Percentiles rank a stretch among this genome's conserved stretches.
These are phyloP conservation scores for Harlomillsia oculata DNA, from an alignment of 1,140 invertebrate species.

Conservation along the genomic window DNA sequence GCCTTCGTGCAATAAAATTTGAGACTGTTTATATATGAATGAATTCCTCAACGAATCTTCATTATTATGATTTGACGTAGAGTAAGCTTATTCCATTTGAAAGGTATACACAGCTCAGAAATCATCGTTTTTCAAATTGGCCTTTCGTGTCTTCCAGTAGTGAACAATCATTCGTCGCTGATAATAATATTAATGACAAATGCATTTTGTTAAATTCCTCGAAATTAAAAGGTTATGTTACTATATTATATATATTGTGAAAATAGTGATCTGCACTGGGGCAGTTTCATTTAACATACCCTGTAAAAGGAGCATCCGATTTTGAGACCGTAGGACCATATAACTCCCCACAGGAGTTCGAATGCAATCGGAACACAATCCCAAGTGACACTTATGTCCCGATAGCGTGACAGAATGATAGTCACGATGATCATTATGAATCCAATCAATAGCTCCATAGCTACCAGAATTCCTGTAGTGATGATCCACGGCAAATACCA, in stretches of 20 bases:
- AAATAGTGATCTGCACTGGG: background rate
- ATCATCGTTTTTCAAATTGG: no score
- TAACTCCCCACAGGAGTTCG: background rate
- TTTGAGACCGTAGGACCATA: conserved; percentile 12
- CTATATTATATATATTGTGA: background rate
- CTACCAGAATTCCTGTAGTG: conserved; percentile 9
- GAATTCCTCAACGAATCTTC: no score
- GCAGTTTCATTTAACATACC: conserved; percentile 8
- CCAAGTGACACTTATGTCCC: conserved; percentile 17
- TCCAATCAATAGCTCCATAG: background rate
- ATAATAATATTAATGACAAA: no score
- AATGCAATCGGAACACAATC: conserved; percentile 3
- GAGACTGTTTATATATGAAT: no score
- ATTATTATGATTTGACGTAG: no score
- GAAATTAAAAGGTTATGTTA: no score
- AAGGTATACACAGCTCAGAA: no score
- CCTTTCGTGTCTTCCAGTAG: no score
- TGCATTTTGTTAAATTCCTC: no score
- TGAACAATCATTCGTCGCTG: background rate
- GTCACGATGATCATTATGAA: conserved; percentile 7
- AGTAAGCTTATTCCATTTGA: no score
- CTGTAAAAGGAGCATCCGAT: conserved; percentile 20
- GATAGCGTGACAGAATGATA: background rate
- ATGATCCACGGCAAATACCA: conserved; percentile 28
- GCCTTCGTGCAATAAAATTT: no score